phyloP scores from a whole-genome alignment of 2,888 invertebrate species.

The Noctua janthina region DNA sequence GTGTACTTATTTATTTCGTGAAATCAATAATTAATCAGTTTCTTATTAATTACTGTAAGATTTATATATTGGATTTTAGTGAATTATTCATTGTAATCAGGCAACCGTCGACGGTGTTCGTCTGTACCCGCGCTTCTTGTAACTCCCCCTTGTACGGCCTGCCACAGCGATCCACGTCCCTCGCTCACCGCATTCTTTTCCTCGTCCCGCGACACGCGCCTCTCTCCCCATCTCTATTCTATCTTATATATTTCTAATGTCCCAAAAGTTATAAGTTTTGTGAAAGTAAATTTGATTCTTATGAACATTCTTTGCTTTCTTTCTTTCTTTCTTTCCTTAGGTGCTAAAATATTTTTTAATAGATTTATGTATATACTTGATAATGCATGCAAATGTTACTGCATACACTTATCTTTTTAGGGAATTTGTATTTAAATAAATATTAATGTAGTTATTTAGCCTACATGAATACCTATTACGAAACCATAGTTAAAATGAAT shows the following conservation, averaged over 20 bases:
- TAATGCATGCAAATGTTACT: conserved; percentile 48
- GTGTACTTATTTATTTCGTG: conserved; percentile 47
- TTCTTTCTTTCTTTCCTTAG: conserved; percentile 47
- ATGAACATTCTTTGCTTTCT: conserved; percentile 47
- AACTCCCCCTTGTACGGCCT: conserved; percentile 47
- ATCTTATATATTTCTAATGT: conserved; percentile 46
- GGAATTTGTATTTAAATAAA: conserved; percentile 47
- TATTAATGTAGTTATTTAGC: conserved; percentile 48
- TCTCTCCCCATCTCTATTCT: conserved; percentile 46
- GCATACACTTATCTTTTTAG: conserved; percentile 47
- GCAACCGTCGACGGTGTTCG: conserved; percentile 47
- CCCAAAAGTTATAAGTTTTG: conserved; percentile 48
- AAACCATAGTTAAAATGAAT: conserved; percentile 46
- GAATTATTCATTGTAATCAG: conserved; percentile 48
- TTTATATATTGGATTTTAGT: conserved; percentile 46
- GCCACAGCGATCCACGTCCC: conserved; percentile 47
- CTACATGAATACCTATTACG: conserved; percentile 48
- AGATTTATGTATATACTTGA: conserved; percentile 48
- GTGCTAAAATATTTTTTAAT: conserved; percentile 47
- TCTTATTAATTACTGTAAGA: conserved; percentile 47
- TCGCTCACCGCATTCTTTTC: conserved; percentile 48
- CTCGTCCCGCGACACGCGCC: conserved; percentile 47
- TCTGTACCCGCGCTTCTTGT: conserved; percentile 47
- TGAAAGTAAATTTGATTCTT: conserved; percentile 47
- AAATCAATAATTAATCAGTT: conserved; percentile 47